phyloP scores from a whole-genome alignment of 2,113 vertebrate genomes.

The Rhea pennata region DNA sequence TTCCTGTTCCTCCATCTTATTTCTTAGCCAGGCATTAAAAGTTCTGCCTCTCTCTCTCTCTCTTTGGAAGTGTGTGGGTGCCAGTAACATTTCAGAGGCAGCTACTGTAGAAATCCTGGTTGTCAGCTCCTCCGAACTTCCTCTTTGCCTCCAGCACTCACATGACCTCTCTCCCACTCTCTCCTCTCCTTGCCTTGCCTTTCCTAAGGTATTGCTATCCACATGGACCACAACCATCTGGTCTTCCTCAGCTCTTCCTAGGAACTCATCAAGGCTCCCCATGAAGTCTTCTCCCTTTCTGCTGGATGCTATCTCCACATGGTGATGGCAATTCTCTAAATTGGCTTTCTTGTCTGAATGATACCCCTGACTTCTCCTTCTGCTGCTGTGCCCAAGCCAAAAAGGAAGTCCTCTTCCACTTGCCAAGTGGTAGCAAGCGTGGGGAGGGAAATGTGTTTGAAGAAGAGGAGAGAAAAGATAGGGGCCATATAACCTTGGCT shows the following conservation, averaged over 20 bases:
- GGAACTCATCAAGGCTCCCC: neutral
- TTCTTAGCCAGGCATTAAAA: neutral
- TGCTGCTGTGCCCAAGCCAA: neutral
- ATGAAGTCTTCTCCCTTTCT: neutral
- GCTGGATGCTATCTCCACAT: neutral
- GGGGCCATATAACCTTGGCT: neutral
- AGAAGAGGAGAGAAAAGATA: neutral
- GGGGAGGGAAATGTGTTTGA: neutral
- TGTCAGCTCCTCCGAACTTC: neutral
- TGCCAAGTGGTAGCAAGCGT: neutral
- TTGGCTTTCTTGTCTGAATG: neutral
- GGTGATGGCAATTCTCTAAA: neutral
- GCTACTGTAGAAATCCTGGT: neutral
- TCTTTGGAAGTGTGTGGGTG: fast-evolving
- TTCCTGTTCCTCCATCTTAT: neutral
- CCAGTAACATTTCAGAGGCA: neutral
- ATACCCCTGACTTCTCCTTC: neutral
- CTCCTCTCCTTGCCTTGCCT: neutral
- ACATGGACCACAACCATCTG: neutral
- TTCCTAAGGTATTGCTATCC: neutral
- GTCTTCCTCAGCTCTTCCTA: neutral
- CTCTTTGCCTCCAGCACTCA: neutral
- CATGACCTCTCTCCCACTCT: neutral
- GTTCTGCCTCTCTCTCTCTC: neutral
- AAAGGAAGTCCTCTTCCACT: neutral